Base-by-base conservation (phyloP, 2,113 vertebrate species). In the Tamias sibiricus region DNA sequence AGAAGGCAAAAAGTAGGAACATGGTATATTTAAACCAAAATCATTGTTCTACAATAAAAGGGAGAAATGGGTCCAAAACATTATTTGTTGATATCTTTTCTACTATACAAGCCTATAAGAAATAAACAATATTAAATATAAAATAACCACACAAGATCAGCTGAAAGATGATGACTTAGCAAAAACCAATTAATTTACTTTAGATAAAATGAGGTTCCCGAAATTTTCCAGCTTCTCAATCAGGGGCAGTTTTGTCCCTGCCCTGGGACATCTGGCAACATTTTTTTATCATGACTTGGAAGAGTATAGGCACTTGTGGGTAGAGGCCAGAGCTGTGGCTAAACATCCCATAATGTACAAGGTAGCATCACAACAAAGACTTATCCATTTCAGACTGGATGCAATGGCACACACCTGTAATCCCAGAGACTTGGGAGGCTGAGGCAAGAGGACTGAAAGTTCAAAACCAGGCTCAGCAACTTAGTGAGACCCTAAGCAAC, bases 111-210 rank as follows among this genome's bases (percentile, higher is more conserved):
- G 77, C 8, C 28, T 74, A 89, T 0, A 85, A 69, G 66, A 87
- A 69, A 92, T 35, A 77, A 96, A 87, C n/a, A 44, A 64, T 35
- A 76, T 47, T 35, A 28, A 93, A 95, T 44, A 54, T 28, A 88
- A 94, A 94, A 87, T 26, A 54, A 52, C 4, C 28, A 91, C n/a
- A 80, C 4, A 57, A 16, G 47, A 57, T 2, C 26, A 86, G 11
- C 26, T 89, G 20, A 95, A 90, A 89, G 37, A 87, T 20, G 35
- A 74, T 44, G 24, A 81, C 10, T 52, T 69, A 80, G 49, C 19
- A 90, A 86, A 72, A 40, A 90, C 76, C n/a, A 90, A 28, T 96
- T 68, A 89, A n/a, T 79, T 75, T 76, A 71, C 83, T 62, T 62
- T 91, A 76, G 6, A 32, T 71, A 79, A 95, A 91, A 0, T 86